Evolutionary conservation across 2,888 invertebrate species (phyloP), one percentile per base, ranked within the genome.

Genomic region (Acrobasis suavella): DNA sequence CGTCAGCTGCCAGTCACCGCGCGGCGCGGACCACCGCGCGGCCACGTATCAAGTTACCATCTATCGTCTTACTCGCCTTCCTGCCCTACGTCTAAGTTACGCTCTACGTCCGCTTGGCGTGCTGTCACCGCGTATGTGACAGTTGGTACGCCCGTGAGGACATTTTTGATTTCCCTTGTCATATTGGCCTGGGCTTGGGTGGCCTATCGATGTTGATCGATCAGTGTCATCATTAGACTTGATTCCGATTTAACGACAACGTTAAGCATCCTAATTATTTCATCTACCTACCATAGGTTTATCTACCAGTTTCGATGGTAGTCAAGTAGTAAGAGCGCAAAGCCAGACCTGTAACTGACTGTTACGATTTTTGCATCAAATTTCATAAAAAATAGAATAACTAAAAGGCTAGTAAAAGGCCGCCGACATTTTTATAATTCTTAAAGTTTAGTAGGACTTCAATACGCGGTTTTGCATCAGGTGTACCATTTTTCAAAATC

Each of bases 81-180:
- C 89, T 89, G 86, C 81, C 89, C 89, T 88, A 87, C 87, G 90
- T 87, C 89, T 91, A 89, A 90, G 86, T 90, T 90, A 90, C 89
- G 82, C 80, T 73, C 73, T 82, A 85, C 88, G 84, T 86, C 85
- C 87, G 87, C 81, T 84, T 80, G 79, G 78, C 80, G 79, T 79
- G 83, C 81, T 86, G 87, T 87, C 87, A 83, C 77, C 81, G 85
- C 75, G 75, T 71, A 72, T 78, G 77, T 85, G 87, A 88, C 90
- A 89, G 89, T 89, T 89, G 89, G 86, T 80, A 78, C 75, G 79
- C 77, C 73, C 78, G 75, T 68, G 67, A 71, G 76, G 80, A 82
- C 82, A 78, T 81, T 82, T 82, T 77, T 78, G 80, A 79, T 76
- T 79, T 77, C 75, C 76, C 76, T 78, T 69, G 70, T 68, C 66